Percentiles rank a stretch among this genome's conserved stretches.
Conservation (phyloP, 2,113 vertebrate species). For the Rallus limicola region DNA sequence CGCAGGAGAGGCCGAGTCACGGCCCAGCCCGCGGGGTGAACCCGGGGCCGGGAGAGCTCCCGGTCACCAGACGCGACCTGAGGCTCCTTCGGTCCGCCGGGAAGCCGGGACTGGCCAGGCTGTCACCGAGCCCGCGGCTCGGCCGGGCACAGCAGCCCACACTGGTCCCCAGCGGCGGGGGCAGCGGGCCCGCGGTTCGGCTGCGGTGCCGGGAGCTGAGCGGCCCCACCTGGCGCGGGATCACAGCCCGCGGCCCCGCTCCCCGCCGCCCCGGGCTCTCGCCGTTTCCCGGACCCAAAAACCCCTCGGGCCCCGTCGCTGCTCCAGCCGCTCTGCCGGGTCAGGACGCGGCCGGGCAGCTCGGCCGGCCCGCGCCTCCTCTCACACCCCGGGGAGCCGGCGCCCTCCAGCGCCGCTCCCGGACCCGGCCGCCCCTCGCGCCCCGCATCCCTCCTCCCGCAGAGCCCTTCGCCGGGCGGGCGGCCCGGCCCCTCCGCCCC, state of each 20-base stretch:
- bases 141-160: too few species aligned
- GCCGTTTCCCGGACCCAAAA: accelerated
- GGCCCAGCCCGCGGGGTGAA: too few species aligned
- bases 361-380: neutral
- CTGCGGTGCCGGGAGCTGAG: accelerated
- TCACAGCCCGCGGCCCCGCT: neutral
- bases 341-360: neutral
- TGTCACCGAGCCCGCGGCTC: too few species aligned
- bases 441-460: too few species aligned
- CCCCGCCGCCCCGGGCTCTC: neutral
- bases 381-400: neutral
- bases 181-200: too few species aligned
- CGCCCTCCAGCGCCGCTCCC: neutral
- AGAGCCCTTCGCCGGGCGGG: too few species aligned
- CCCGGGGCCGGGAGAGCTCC: too few species aligned
- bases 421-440: neutral
- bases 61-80: too few species aligned
- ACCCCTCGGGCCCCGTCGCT: neutral
- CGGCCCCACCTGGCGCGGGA: accelerated
- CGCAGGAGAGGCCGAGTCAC: too few species aligned
- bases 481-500: neutral
- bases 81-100: too few species aligned
- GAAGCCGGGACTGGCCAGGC: too few species aligned
- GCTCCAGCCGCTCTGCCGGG: neutral
- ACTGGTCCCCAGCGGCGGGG: too few species aligned